A percentile compares a stretch with the other conserved stretches of the same genome.
These are phyloP conservation scores for Aphelocoma californica DNA, from an alignment of 2,797 vertebrate species.

Conservation along the genomic window DNA sequence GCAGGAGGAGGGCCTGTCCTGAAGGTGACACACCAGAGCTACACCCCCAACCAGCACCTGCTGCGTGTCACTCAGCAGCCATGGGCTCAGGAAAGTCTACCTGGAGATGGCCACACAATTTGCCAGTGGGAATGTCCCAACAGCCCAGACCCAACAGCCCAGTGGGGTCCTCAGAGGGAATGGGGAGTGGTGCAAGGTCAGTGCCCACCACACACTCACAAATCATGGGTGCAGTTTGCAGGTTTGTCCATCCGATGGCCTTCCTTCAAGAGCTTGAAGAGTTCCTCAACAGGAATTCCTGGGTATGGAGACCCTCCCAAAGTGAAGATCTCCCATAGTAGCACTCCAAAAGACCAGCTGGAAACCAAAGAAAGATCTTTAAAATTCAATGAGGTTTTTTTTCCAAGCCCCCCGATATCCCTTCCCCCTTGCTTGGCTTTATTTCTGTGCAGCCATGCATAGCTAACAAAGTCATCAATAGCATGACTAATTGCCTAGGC, in stretches of 20 bases:
- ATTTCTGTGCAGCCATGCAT: conserved; percentile 64
- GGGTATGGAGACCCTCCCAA: conserved; percentile 96
- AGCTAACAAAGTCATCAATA: conserved; percentile 70
- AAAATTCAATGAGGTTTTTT: conserved; percentile 62
- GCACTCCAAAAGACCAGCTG: conserved; percentile 98
- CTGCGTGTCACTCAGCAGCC: fast-evolving
- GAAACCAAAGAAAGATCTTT: conserved; percentile 58
- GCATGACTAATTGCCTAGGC: conserved; percentile 71
- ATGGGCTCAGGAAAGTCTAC: not conserved
- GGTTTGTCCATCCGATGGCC: conserved; percentile 99
- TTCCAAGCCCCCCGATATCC: not conserved
- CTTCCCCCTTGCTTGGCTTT: not conserved
- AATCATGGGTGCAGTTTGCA: conserved; percentile 94
- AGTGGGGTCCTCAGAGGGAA: not conserved
- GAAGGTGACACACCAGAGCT: not conserved
- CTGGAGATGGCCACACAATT: not conserved
- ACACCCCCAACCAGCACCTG: fast-evolving
- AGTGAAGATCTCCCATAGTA: conserved; percentile 99
- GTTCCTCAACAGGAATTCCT: conserved; percentile 96
- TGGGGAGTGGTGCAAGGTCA: not conserved
- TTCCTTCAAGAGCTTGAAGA: conserved; percentile 98
- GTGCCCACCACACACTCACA: conserved; percentile 78
- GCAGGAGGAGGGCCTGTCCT: not conserved
- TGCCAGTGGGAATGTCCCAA: not conserved
- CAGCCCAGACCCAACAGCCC: not conserved